Percentiles rank a stretch among this genome's conserved stretches.
Conservation (phyloP, 2,888 invertebrate genomes). For the Brachylomia viminalis region DNA sequence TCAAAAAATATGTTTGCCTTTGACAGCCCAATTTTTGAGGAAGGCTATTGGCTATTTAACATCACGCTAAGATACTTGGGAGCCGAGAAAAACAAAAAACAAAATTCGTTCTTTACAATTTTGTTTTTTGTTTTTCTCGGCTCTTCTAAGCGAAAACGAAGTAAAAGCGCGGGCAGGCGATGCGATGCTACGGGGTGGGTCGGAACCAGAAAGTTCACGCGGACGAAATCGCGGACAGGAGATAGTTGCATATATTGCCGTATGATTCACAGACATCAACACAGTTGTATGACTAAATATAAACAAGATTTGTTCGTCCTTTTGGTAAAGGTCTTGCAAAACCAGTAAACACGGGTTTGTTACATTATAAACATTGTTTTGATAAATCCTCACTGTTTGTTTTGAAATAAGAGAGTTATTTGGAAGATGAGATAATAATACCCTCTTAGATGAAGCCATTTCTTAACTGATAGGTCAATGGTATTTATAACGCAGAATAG, state of each 20-base stretch:
- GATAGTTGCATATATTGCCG: conserved; percentile 48
- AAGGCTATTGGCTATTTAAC: too few relatives aligned
- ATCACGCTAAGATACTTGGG: too few relatives aligned
- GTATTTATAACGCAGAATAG: not conserved
- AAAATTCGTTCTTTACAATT: too few relatives aligned
- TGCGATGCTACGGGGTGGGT: too few relatives aligned
- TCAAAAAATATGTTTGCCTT: too few relatives aligned
- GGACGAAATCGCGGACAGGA: too few relatives aligned
- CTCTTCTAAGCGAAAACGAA: too few relatives aligned
- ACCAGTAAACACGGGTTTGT: conserved; percentile 26
- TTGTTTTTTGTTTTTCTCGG: too few relatives aligned
- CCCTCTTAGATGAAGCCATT: not conserved
- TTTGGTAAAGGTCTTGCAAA: conserved; percentile 33
- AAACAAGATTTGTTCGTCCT: conserved; percentile 39
- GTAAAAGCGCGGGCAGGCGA: too few relatives aligned
- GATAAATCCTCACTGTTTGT: not conserved
- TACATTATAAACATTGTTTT: conserved; percentile 27
- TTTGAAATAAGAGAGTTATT: conserved; percentile 5
- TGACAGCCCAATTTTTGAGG: too few relatives aligned
- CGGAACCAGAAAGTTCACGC: too few relatives aligned
- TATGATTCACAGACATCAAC: conserved; percentile 76
- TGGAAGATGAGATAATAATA: not conserved
- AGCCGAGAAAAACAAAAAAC: too few relatives aligned
- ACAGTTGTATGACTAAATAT: conserved; percentile 51
- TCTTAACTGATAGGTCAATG: not conserved